These are phyloP conservation scores for Pterocles orientalis DNA, from an alignment of 2,113 vertebrate genomes.

Conservation along the genomic window DNA sequence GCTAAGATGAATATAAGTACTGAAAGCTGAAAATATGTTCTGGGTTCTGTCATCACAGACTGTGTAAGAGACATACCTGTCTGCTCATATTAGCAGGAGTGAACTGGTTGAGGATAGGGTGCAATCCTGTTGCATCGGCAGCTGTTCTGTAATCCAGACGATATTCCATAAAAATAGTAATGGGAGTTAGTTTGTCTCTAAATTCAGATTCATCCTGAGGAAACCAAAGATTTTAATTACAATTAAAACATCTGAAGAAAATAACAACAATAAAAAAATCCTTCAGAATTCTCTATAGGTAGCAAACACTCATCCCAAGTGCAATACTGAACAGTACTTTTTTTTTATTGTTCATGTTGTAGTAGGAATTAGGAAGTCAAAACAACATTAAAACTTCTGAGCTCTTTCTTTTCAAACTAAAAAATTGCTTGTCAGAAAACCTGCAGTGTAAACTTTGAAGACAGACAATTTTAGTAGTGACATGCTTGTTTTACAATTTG, in stretches of 20 bases:
- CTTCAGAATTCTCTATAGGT: not conserved
- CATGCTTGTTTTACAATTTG: not conserved
- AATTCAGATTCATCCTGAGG: slow-evolving; percentile 92
- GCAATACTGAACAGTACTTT: not conserved
- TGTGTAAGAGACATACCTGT: slow-evolving; percentile 79
- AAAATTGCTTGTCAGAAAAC: not conserved
- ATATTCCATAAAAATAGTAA: slow-evolving; percentile 93
- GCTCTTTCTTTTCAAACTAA: not conserved
- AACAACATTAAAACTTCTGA: not conserved
- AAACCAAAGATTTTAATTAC: not conserved
- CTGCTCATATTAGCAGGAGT: slow-evolving; percentile 89
- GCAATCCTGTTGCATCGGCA: slow-evolving; percentile 83
- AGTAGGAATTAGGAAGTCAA: not conserved
- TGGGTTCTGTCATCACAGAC: not conserved
- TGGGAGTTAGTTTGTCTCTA: slow-evolving; percentile 95
- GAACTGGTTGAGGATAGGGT: slow-evolving; percentile 89
- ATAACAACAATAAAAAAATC: not conserved
- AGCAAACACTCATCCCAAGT: not conserved
- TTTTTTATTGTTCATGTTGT: not conserved
- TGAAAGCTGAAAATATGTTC: not conserved
- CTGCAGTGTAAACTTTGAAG: not conserved
- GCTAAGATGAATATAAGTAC: not conserved
- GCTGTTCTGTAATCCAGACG: slow-evolving; percentile 85
- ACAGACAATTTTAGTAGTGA: not conserved
- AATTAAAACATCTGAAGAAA: not conserved